Base-by-base conservation (phyloP, 2,888 invertebrate genomes). In the Crematogaster levior region DNA sequence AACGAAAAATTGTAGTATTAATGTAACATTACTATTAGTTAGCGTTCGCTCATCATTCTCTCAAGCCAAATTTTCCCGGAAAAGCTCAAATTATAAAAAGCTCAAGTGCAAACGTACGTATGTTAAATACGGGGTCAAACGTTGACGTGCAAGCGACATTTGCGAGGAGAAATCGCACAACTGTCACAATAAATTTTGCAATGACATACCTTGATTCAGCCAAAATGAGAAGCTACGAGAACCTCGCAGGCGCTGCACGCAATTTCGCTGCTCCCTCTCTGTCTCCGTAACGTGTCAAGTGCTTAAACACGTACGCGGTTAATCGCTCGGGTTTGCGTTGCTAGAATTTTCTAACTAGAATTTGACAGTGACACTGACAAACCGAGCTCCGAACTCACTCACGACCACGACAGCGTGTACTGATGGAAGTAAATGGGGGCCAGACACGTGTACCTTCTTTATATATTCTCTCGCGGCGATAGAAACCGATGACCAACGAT, bases 401-500 rank as follows among this genome's bases (percentile, higher is more conserved):
- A 24, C 68, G 21, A n/a, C n/a, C n/a, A 77, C 3, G 9, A 0
- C 10, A n/a, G 37, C 15, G n/a, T 12, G 7, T 34, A 77, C 68
- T 46, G 21, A 79, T 34, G n/a, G n/a, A n/a, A n/a, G n/a, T n/a
- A n/a, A n/a, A n/a, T n/a, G 18, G 43, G 9, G 10, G 6, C 1
- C 12, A 46, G 27, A 34, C 68, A 79, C 77, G 68, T 79, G 77
- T 46, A 58, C 56, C 24, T 30, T 24, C 56, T 46, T 79, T 79
- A 79, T 79, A 68, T 79, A 79, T 58, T 56, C 68, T 79, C 43
- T 18, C n/a, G 34, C 43, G 68, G 12, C 68, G 68, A 56, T 68
- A 58, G 24, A 68, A 79, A 68, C 77, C 68, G 56, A 79, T 79
- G 68, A 68, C 34, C 34, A 79, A 79, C 56, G 77, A 79, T 79